These are phyloP conservation scores for Lutraria rhynchaena DNA, from an alignment of 1,140 invertebrate genomes.

Conservation along the genomic window DNA sequence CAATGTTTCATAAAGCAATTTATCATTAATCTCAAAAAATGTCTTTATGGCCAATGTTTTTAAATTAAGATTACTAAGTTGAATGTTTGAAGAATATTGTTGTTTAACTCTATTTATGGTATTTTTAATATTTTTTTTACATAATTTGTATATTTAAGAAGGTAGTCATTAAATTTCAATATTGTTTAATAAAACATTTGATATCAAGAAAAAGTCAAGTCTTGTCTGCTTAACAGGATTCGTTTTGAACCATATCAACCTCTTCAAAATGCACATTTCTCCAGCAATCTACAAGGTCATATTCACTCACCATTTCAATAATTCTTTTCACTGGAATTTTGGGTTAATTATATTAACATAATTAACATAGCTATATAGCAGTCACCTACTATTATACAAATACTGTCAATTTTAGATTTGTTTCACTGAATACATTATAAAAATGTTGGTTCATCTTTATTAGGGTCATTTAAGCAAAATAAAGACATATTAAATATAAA, in stretches of 20 bases:
- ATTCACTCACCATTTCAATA: too few relatives aligned
- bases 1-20: constrained; percentile 38
- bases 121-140: constrained; percentile 5
- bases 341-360: too few relatives aligned
- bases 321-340: too few relatives aligned
- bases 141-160: constrained; percentile 14
- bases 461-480: constrained; percentile 41
- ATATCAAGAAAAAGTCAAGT: constrained; percentile 36
- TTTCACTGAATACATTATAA: constrained; percentile 7
- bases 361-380: too few relatives aligned
- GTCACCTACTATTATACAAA: too few relatives aligned
- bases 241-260: constrained; percentile 32
- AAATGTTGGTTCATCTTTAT: constrained; percentile 39
- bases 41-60: constrained; percentile 2
- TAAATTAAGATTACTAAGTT: neutral
- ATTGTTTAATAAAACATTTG: constrained; percentile 4
- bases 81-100: neutral
- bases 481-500: constrained; percentile 1
- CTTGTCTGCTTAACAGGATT: constrained; percentile 27
- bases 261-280: neutral
- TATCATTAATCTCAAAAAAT: neutral
- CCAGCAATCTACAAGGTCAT: constrained; percentile 25
- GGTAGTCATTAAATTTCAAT: constrained; percentile 25
- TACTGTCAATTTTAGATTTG: too few relatives aligned
- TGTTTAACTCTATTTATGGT: constrained; percentile 6